Evolutionary conservation across 1,140 invertebrate genomes (phyloP), one percentile per base, ranked within the genome.

Genomic region (Euwallacea fornicatus): DNA sequence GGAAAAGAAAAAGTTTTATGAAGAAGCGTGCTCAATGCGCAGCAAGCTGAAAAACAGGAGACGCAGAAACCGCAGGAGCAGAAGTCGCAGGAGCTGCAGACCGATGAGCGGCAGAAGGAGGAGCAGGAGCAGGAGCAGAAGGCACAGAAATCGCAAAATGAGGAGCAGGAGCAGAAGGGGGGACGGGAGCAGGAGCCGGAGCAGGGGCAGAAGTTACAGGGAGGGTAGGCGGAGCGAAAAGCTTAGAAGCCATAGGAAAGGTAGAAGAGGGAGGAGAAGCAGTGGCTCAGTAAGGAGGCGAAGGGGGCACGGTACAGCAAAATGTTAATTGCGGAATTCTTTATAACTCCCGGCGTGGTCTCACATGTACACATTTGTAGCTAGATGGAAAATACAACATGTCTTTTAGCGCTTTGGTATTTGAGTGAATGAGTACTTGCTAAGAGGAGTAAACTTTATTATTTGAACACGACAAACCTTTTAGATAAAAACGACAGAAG

Each of bases 191-290:
- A 10, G 46, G 13, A 50, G 46, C 2, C 9, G 69, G 9, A 58
- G 62, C 13, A 56, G 73, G 10, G 7, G 73, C 7, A 69, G 70
- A n/a, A 42, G 70, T 15, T 10, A 61, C 4, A 62, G 73, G 11
- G 62, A 61, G 46, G 47, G 65, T 15, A n/a, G 55, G 1, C n/a
- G 70, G 10, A 50, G 62, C 7, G 11, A 69, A 9, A 47, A 58
- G 21, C 7, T 54, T 13, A 11, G 47, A 7, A 47, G 53, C 3
- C 13, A 21, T 33, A 33, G 21, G 4, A 33, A 33, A 4, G 21
- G 21, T 33, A 33, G 21, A 33, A 33, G 47, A 6, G 47, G 47
- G 47, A 10, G 13, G 42, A 13, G 64, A 47, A 44, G 60, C 46
- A 42, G 10, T 2, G 21, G 21, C 4, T 33, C 21, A 4, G 21